phyloP scores from a whole-genome alignment of 1,140 invertebrate genomes.

The Lycorma delicatula region DNA sequence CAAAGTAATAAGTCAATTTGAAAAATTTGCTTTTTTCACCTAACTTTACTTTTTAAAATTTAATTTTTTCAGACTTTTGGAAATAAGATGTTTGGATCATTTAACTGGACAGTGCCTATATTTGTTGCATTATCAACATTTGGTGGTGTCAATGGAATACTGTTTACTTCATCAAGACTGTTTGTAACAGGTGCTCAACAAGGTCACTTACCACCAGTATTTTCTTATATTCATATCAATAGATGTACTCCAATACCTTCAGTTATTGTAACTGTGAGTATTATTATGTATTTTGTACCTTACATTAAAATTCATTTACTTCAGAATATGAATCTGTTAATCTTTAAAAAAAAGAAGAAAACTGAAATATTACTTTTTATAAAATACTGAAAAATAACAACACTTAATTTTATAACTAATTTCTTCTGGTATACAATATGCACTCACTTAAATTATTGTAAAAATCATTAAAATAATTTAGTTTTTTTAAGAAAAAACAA shows the following conservation, averaged over 20 bases:
- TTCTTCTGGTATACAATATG: too few relatives aligned
- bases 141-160: conserved; percentile 84
- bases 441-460: too few relatives aligned
- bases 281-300: too few relatives aligned
- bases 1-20: too few relatives aligned
- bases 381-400: too few relatives aligned
- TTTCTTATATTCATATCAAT: conserved; percentile 66
- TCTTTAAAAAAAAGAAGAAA: too few relatives aligned
- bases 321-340: too few relatives aligned
- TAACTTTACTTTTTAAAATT: not conserved
- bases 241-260: conserved; percentile 73
- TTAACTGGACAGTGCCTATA: conserved; percentile 76
- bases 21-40: not conserved
- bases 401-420: too few relatives aligned
- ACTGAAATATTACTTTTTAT: too few relatives aligned
- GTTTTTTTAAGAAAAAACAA: too few relatives aligned
- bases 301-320: too few relatives aligned
- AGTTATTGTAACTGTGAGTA: conserved; percentile 62
- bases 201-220: conserved; percentile 69
- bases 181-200: conserved; percentile 71
- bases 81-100: conserved; percentile 60
- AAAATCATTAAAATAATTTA: too few relatives aligned
- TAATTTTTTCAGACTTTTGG: conserved; percentile 57
- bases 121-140: conserved; percentile 79
- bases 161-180: conserved; percentile 77